Evolutionary conservation across 2,113 vertebrate species (phyloP).

Genomic region (Pseudorasbora parva): DNA sequence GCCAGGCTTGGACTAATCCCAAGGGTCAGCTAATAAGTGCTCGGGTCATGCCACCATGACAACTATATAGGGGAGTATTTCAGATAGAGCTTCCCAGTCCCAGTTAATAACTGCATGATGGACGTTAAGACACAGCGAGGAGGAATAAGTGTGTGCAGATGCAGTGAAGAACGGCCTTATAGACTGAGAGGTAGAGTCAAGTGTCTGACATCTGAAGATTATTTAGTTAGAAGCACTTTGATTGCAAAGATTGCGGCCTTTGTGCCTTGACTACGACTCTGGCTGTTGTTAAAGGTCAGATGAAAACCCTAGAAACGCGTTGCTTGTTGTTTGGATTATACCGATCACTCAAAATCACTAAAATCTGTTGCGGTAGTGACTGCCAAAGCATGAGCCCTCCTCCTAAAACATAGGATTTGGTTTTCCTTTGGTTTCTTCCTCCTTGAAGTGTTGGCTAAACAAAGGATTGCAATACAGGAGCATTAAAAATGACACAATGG

Average conservation of each 20-base stretch:
- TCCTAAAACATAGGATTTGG: slow-evolving; percentile 9
- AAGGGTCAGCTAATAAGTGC: slow-evolving; percentile 56
- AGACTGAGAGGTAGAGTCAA: background rate
- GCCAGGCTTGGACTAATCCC: slow-evolving; percentile 64
- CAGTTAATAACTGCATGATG: slow-evolving; percentile 47
- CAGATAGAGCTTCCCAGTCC: background rate
- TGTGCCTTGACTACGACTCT: slow-evolving; percentile 2
- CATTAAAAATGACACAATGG: background rate
- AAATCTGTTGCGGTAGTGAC: background rate
- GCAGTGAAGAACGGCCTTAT: slow-evolving; percentile 27
- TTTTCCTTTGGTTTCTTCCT: slow-evolving; percentile 7
- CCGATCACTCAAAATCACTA: slow-evolving; percentile 23
- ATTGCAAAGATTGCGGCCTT: background rate
- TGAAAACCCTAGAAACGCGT: background rate
- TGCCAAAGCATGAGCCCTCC: slow-evolving; percentile 2
- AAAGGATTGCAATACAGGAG: slow-evolving; percentile 5
- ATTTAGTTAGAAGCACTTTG: slow-evolving; percentile 28
- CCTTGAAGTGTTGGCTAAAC: slow-evolving; percentile 3
- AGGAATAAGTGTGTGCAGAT: slow-evolving; percentile 23
- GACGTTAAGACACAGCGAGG: slow-evolving; percentile 5
- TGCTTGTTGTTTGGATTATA: slow-evolving; percentile 29
- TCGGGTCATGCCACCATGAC: slow-evolving; percentile 72
- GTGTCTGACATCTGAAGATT: slow-evolving; percentile 14
- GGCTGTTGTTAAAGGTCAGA: slow-evolving; percentile 35
- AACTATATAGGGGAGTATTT: slow-evolving; percentile 48